A percentile compares a stretch with the other conserved stretches of the same genome.
Evolutionary conservation across 2,113 vertebrate genomes (phyloP).

Genomic region (Gorilla gorilla): DNA sequence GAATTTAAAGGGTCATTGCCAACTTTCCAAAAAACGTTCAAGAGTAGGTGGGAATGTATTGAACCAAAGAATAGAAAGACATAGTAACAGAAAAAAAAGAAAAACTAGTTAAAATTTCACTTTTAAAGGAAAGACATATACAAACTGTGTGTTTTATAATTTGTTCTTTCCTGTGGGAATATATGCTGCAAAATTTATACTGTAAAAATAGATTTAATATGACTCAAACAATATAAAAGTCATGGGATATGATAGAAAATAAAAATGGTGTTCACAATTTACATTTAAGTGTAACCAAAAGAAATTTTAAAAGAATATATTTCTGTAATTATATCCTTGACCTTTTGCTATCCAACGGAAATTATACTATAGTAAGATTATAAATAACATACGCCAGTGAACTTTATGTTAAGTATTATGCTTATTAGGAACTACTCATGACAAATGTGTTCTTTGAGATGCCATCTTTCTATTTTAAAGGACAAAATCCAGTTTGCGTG

Average conservation of each 20-base stretch:
- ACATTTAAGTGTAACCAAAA: neutral
- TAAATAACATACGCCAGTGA: neutral
- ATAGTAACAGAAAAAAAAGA: neutral
- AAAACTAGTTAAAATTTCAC: neutral
- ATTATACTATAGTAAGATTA: neutral
- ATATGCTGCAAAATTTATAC: neutral
- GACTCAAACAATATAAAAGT: neutral
- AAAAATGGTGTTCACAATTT: neutral
- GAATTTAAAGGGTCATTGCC: neutral
- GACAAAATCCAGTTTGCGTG: neutral
- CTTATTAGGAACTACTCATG: neutral
- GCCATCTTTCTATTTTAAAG: neutral
- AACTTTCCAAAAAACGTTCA: neutral
- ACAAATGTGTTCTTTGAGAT: neutral
- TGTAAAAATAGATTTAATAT: neutral
- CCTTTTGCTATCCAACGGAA: neutral
- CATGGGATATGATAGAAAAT: neutral
- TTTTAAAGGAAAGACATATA: neutral
- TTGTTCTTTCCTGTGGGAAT: neutral
- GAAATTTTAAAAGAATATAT: neutral
- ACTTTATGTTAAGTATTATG: neutral
- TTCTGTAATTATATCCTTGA: neutral
- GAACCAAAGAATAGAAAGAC: neutral
- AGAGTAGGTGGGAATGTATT: fast-evolving
- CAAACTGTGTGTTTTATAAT: neutral